Conservation (phyloP, 1,140 invertebrate species). For the Diabrotica undecimpunctata region DNA sequence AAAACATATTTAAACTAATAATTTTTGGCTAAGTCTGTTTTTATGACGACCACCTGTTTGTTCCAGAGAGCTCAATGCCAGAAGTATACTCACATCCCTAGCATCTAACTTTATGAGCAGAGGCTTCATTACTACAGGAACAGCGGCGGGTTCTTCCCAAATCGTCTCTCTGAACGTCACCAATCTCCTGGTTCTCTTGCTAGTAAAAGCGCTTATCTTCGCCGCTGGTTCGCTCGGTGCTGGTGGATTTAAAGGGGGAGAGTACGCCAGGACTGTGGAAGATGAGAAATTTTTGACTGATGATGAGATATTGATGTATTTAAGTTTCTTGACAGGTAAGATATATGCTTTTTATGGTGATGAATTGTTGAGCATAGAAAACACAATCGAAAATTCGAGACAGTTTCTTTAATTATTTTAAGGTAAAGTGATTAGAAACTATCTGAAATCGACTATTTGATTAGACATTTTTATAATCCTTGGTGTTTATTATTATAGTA, state of each 20-base stretch:
- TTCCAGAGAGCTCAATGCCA: slow-evolving; percentile 27
- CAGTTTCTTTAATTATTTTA: too few species aligned
- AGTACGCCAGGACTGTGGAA: slow-evolving; percentile 54
- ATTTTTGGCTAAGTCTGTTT: too few species aligned
- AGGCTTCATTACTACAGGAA: slow-evolving; percentile 31
- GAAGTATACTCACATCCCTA: slow-evolving; percentile 37
- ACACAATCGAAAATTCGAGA: too few species aligned
- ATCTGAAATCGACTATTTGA: too few species aligned
- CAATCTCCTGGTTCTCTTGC: slow-evolving; percentile 72
- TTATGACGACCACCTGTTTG: too few species aligned
- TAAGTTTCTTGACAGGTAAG: slow-evolving; percentile 42
- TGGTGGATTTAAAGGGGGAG: slow-evolving; percentile 58
- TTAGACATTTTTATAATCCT: too few species aligned
- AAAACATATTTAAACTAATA: too few species aligned
- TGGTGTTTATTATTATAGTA: too few species aligned
- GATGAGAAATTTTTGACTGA: slow-evolving; percentile 38
- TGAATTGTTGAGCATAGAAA: too few species aligned
- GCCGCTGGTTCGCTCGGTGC: slow-evolving; percentile 74
- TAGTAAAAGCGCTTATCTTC: slow-evolving; percentile 77
- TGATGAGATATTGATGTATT: slow-evolving; percentile 41
- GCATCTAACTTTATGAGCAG: slow-evolving; percentile 40
- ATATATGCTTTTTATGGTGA: too few species aligned
- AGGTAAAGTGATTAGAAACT: too few species aligned
- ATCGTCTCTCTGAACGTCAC: slow-evolving; percentile 79
- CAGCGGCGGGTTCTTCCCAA: slow-evolving; percentile 48